Base-by-base conservation (phyloP, 2,797 vertebrate species). In the Phrynocephalus guinanensis region DNA sequence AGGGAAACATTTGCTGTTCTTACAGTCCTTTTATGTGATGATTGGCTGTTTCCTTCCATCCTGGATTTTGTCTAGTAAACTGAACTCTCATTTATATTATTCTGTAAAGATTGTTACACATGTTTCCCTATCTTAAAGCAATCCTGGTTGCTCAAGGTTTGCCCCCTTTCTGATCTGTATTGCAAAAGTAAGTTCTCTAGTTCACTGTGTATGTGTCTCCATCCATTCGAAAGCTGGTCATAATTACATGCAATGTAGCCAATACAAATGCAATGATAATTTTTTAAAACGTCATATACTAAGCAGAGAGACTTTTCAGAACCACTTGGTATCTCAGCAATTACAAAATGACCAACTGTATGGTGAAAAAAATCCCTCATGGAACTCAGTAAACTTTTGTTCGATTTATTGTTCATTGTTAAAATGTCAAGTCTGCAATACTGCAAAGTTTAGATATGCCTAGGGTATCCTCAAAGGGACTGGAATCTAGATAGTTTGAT, bases 21-120 rank as follows among this genome's bases (percentile, higher is more conserved):
- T 75, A 67, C 10, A 68, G 60, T 76, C 24, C 75, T 85, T 88
- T 85, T 38, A 56, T 76, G 83, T 66, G 60, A 79, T 68, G 76
- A 82, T 48, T 85, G 63, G 33, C 30, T 85, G 30, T 82, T 88
- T 88, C 38, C 60, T 88, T 88, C 38, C 60, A 76, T 16, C 18
- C 60, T 85, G 63, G 71, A 67, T 76, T 26, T 77, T 85, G 79
- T 85, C 71, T 70, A 82, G 16, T 22, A 68, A 73, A 75, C 78
- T 88, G 83, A 76, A 13, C 63, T 82, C 48, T 73, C 63, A 33
- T n/a, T 82, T 71, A 28, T 56, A 60, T 44, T 83, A 78, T 78
- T 68, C 60, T 60, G 48, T 68, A 63, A 88, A 88, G 1, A 16
- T 44, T 83, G 30, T 38, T 79, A 44, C 68, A 77, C 15, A 48